Evolutionary conservation across 1,140 invertebrate genomes (phyloP).

Genomic region (Drosophila equinoxialis): DNA sequence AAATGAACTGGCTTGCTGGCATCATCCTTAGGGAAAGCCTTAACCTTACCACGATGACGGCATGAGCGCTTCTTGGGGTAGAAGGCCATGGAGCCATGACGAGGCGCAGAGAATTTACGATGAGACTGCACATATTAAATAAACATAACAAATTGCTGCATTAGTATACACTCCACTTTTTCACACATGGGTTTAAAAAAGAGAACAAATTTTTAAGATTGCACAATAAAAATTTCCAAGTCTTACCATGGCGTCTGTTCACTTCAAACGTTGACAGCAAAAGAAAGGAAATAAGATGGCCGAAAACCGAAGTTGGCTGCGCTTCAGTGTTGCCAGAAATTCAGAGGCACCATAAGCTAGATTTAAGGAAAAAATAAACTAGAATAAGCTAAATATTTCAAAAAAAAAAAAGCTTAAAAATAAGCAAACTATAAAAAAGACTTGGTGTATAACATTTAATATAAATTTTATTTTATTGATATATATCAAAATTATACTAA

Average conservation of each 20-base stretch:
- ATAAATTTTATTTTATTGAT: too few relatives aligned
- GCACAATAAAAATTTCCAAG: neutral
- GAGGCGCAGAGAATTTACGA: constrained; percentile 99
- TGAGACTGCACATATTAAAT: constrained; percentile 90
- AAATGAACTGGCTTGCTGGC: constrained; percentile 97
- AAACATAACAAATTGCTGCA: neutral
- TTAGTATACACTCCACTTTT: constrained; percentile 13
- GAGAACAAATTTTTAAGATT: constrained; percentile 1
- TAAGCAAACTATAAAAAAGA: too few relatives aligned
- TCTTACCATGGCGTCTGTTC: constrained; percentile 79
- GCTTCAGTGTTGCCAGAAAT: too few relatives aligned
- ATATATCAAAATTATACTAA: too few relatives aligned
- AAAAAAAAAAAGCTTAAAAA: too few relatives aligned
- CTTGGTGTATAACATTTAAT: too few relatives aligned
- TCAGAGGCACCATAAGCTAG: too few relatives aligned
- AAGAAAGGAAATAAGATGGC: constrained; percentile 61
- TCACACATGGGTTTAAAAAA: constrained; percentile 22
- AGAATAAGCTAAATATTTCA: too few relatives aligned
- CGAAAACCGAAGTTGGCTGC: constrained; percentile 48
- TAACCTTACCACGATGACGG: constrained; percentile 98
- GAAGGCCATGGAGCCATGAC: constrained; percentile 99
- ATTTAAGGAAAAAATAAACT: too few relatives aligned
- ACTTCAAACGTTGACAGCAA: constrained; percentile 74
- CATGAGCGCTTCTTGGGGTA: constrained; percentile 98
- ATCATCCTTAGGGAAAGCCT: constrained; percentile 99